Evolutionary conservation across 2,797 vertebrate genomes (phyloP), one percentile per base, ranked within the genome.

Genomic region (Neosilurus mollespiculum): DNA sequence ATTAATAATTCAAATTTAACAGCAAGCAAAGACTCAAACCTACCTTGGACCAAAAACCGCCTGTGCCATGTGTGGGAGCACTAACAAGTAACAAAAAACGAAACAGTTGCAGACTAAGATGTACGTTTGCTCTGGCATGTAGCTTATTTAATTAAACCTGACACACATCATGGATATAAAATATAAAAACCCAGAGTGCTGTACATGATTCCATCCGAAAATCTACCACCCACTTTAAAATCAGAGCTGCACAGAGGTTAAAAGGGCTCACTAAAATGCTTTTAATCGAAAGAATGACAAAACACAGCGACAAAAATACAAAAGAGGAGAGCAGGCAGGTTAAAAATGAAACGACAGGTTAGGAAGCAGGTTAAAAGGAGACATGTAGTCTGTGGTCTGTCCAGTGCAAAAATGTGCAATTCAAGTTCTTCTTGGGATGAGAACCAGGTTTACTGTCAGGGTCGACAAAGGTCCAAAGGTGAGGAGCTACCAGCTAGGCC

Each of bases 251-350:
- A 69, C 34, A 72, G 30, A 43, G 80, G 26, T 81, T 87, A 87
- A 90, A 87, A 88, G 64, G 84, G 67, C 83, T 87, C 84, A 85
- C 88, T 87, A 89, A 88, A 89, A 88, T 86, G 78, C 34, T 73
- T 88, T 91, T 91, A 89, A 88, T 89, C 83, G 83, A 85, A 76
- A 82, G 81, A 81, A 88, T 64, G 86, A 85, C 65, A 54, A 81
- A 56, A 80, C 80, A 84, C 80, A 79, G 69, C 72, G 83, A 87
- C 81, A 85, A 79, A 87, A 88, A 86, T 71, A 83, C 79, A 83
- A 88, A 86, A 87, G 30, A 24, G 71, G 80, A 80, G 15, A 83
- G 64, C 54, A 88, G 59, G 83, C 30, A 67, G 78, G 85, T 84
- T 88, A 83, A 88, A 88, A 87, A 86, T 78, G 82, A 82, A 85